Conservation (phyloP, 2,113 vertebrate genomes). For the Silurus meridionalis region DNA sequence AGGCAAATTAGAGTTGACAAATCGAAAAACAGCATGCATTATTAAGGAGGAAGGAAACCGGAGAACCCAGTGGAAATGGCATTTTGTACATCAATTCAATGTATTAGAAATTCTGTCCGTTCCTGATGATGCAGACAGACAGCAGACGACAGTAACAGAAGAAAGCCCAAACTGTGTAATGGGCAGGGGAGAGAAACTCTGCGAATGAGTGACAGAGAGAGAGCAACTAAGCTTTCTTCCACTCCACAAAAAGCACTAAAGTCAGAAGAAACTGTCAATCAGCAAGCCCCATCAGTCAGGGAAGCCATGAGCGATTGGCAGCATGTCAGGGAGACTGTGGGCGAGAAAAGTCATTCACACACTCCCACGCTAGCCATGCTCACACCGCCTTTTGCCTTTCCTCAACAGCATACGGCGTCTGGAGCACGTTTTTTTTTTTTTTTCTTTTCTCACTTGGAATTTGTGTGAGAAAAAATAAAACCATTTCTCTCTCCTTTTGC, state of each 20-base stretch:
- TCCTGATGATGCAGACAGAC: neutral
- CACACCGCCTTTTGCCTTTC: constrained; percentile 14
- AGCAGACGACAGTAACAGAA: neutral
- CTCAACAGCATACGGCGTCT: constrained; percentile 25
- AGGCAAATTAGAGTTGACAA: neutral
- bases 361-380: constrained; percentile 26
- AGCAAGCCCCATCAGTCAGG: constrained; percentile 19
- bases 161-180: neutral
- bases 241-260: constrained; percentile 3
- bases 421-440: constrained; percentile 7
- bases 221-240: constrained; percentile 10
- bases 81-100: neutral
- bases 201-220: neutral
- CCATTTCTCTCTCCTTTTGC: constrained; percentile 2
- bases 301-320: constrained; percentile 22
- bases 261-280: constrained; percentile 29
- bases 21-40: neutral
- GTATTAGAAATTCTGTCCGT: neutral
- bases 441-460: constrained; percentile 20
- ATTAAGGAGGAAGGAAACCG: neutral
- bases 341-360: constrained; percentile 33
- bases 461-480: neutral
- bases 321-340: constrained; percentile 22
- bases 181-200: neutral
- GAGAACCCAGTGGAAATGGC: neutral